These are phyloP conservation scores for Sebastes cheni DNA, from an alignment of 2,797 vertebrate genomes.

Conservation along the genomic window DNA sequence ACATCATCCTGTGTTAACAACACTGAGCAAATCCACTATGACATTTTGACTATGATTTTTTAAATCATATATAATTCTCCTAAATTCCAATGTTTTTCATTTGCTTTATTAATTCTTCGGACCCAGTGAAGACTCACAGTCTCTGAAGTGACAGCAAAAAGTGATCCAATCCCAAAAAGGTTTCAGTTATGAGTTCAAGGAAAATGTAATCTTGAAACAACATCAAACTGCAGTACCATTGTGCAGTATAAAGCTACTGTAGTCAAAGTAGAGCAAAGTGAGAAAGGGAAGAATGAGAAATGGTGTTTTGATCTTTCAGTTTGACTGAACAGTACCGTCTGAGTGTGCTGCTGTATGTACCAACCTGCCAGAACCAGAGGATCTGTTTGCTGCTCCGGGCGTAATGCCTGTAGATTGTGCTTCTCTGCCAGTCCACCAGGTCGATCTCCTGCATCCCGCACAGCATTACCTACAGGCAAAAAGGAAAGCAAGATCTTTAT, in stretches of 20 bases:
- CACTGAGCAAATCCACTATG: neutral
- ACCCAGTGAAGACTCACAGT: neutral
- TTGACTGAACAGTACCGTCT: neutral
- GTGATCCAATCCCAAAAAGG: neutral
- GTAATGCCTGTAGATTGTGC: conserved; percentile 96
- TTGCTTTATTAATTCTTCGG: neutral
- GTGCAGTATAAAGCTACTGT: neutral
- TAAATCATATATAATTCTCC: neutral
- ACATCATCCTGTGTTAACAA: neutral
- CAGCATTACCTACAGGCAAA: conserved; percentile 90
- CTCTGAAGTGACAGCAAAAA: too few species aligned
- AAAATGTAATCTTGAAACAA: neutral
- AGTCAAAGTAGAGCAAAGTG: neutral
- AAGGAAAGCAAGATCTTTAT: neutral
- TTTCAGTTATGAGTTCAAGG: neutral
- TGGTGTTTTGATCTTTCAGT: neutral
- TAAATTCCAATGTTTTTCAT: neutral
- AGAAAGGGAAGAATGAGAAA: neutral
- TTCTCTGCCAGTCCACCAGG: conserved; percentile 96
- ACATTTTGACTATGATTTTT: too few species aligned
- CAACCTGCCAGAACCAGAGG: conserved; percentile 99
- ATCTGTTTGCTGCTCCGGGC: conserved; percentile 99
- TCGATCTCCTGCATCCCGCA: conserved; percentile 99
- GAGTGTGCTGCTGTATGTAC: neutral
- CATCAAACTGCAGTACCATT: neutral